These are phyloP conservation scores for Agonopterix arenella DNA, from an alignment of 2,888 invertebrate genomes.

Conservation along the genomic window DNA sequence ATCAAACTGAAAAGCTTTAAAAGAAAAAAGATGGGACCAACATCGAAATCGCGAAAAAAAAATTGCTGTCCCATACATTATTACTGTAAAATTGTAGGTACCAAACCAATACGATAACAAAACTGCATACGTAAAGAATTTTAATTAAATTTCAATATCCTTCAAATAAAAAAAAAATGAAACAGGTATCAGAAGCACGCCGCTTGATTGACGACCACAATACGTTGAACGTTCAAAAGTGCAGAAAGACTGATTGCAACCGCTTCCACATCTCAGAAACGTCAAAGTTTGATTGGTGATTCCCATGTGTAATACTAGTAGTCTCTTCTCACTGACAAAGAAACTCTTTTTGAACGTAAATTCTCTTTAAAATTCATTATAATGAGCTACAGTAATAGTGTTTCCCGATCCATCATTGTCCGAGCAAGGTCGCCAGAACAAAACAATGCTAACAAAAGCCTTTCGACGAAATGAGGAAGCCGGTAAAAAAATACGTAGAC, in stretches of 20 bases:
- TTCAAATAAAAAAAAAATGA: conserved; percentile 45
- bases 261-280: conserved; percentile 55
- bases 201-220: conserved; percentile 63
- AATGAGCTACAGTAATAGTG: conserved; percentile 20
- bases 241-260: conserved; percentile 56
- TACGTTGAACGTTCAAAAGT: conserved; percentile 36
- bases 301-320: conserved; percentile 76
- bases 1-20: too few relatives aligned
- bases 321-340: conserved; percentile 43
- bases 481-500: conserved; percentile 10
- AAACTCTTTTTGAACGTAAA: conserved; percentile 22
- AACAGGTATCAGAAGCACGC: conserved; percentile 33
- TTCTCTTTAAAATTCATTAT: conserved; percentile 35
- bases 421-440: conserved; percentile 43
- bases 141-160: conserved; percentile 56
- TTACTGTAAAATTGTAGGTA: too few relatives aligned
- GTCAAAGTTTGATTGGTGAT: conserved; percentile 71
- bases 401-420: conserved; percentile 57
- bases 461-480: conserved; percentile 23
- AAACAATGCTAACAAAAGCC: conserved; percentile 38
- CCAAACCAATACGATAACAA: not conserved
- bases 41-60: too few relatives aligned
- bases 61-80: too few relatives aligned
- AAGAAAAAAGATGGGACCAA: too few relatives aligned
- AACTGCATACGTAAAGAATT: conserved; percentile 33